phyloP scores from a whole-genome alignment of 1,140 invertebrate genomes.

The Solen grandis region DNA sequence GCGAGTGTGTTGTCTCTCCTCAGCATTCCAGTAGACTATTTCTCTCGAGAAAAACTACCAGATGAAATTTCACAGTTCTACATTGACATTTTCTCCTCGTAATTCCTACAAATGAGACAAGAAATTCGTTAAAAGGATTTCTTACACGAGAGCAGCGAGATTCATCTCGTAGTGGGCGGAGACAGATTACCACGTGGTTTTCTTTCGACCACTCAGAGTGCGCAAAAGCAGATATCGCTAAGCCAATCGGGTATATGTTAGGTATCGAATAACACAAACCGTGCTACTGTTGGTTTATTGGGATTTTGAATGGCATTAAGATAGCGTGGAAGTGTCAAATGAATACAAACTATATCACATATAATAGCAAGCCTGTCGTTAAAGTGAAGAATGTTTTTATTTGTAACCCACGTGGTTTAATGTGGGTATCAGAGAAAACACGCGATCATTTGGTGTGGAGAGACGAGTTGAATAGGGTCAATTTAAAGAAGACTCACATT shows the following conservation, averaged over 20 bases:
- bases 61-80: too few species aligned
- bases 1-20: too few species aligned
- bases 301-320: conserved; percentile 30
- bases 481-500: background rate
- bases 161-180: too few species aligned
- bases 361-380: conserved; percentile 25
- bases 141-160: too few species aligned
- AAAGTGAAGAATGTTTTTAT: conserved; percentile 31
- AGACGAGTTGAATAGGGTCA: conserved; percentile 2
- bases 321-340: conserved; percentile 16
- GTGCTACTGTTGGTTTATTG: conserved; percentile 7
- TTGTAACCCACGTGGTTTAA: conserved; percentile 18
- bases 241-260: background rate
- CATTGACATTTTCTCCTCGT: too few species aligned
- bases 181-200: too few species aligned
- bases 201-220: too few species aligned
- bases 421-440: conserved; percentile 10
- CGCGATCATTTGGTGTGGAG: conserved; percentile 15
- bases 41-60: too few species aligned
- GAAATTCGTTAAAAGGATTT: too few species aligned
- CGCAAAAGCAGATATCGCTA: too few species aligned
- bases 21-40: too few species aligned
- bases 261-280: conserved; percentile 12
- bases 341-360: conserved; percentile 1
- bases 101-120: too few species aligned